Conservation (phyloP, 2,113 vertebrate genomes). For the Desmodus rotundus region DNA sequence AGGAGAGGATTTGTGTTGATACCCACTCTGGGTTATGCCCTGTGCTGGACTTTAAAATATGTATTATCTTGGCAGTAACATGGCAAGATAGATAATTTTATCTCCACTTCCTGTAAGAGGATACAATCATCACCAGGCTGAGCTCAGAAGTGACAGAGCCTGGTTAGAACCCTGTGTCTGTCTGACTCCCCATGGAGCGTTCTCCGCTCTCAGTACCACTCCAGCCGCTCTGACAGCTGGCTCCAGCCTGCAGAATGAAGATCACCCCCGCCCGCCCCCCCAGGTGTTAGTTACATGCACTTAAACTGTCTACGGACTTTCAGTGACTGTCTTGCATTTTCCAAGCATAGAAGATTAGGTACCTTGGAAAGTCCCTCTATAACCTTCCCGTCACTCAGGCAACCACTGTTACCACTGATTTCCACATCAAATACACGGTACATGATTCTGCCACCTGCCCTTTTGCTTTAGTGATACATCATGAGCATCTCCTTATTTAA, state of each 20-base stretch:
- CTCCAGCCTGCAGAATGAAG: background rate
- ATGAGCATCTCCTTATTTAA: background rate
- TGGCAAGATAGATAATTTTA: background rate
- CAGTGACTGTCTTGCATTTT: background rate
- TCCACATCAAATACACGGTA: background rate
- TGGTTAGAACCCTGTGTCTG: background rate
- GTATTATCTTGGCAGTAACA: background rate
- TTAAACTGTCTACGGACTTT: background rate
- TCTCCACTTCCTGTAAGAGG: background rate
- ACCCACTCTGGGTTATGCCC: background rate
- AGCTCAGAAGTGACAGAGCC: background rate
- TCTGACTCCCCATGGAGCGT: accelerated
- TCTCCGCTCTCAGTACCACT: background rate
- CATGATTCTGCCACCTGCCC: background rate
- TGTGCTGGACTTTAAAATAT: background rate
- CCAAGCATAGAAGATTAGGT: background rate
- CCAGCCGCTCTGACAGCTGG: background rate
- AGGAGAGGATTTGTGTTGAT: background rate
- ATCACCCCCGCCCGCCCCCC: background rate
- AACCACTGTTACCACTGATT: background rate
- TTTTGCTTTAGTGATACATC: background rate
- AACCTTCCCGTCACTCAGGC: background rate
- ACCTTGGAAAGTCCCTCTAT: background rate
- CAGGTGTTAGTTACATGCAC: background rate
- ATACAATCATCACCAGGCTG: background rate